These are phyloP conservation scores for Byasa hedistus DNA, from an alignment of 2,888 invertebrate genomes.

Conservation along the genomic window DNA sequence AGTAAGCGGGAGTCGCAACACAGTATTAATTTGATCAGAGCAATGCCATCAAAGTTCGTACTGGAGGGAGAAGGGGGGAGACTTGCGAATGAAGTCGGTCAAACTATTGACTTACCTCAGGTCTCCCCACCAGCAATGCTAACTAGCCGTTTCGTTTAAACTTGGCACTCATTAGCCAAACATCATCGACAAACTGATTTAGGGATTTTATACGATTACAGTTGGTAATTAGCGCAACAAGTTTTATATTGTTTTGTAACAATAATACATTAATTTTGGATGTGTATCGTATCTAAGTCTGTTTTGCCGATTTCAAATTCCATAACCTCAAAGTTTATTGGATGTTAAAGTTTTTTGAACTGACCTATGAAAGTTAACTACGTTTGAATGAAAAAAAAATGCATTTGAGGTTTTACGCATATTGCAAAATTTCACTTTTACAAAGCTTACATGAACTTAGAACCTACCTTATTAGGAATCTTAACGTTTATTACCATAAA, in stretches of 20 bases:
- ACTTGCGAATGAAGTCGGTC: constrained; percentile 39
- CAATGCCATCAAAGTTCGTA: constrained; percentile 52
- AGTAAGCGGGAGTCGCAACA: constrained; percentile 42
- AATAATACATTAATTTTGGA: too few relatives aligned
- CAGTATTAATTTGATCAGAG: constrained; percentile 60
- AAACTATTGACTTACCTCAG: constrained; percentile 46
- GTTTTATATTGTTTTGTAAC: background rate
- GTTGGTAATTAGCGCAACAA: background rate
- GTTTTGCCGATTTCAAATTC: too few relatives aligned
- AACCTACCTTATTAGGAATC: too few relatives aligned
- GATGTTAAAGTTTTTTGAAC: too few relatives aligned
- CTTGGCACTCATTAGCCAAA: constrained; percentile 42
- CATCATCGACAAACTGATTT: constrained; percentile 27
- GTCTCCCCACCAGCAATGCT: constrained; percentile 28
- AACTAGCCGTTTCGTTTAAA: constrained; percentile 41
- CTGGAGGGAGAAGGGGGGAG: background rate
- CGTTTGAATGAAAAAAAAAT: too few relatives aligned
- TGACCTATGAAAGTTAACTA: too few relatives aligned
- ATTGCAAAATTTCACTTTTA: too few relatives aligned
- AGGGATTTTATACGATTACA: background rate
- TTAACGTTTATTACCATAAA: too few relatives aligned
- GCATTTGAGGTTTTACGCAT: too few relatives aligned
- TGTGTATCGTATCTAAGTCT: too few relatives aligned
- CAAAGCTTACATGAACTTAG: too few relatives aligned
- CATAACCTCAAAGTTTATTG: too few relatives aligned